phyloP scores from a whole-genome alignment of 2,888 invertebrate species.

The Apamea epomidion region DNA sequence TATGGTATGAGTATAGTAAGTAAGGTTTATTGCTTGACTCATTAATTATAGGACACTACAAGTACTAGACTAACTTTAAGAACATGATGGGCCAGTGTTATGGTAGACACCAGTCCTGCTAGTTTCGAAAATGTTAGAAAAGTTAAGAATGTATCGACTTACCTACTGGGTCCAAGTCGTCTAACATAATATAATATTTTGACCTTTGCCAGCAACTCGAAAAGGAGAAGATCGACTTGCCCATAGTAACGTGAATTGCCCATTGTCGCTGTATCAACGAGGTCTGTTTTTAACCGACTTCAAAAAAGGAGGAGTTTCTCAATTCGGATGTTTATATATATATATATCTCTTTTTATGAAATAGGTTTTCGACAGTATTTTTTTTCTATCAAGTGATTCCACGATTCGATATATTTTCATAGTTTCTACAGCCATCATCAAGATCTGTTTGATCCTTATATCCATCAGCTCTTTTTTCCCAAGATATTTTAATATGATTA shows the following conservation, averaged over 20 bases:
- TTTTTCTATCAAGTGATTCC: background rate
- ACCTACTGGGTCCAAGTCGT: background rate
- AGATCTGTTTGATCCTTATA: background rate
- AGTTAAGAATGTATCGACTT: background rate
- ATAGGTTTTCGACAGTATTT: background rate
- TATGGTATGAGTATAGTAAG: background rate
- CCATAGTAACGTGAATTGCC: background rate
- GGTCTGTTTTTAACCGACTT: background rate
- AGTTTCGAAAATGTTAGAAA: background rate
- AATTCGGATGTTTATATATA: too few species aligned
- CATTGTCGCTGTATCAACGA: background rate
- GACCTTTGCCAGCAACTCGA: background rate
- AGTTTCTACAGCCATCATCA: conserved; percentile 1
- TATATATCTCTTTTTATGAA: background rate
- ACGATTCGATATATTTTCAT: background rate
- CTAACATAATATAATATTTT: background rate
- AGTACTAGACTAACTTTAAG: background rate
- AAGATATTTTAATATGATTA: conserved; percentile 6
- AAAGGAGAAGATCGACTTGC: background rate
- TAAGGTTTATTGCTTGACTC: background rate
- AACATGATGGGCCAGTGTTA: background rate
- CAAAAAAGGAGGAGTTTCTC: too few species aligned
- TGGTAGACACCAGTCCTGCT: background rate
- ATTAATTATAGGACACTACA: background rate
- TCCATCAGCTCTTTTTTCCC: background rate